These are phyloP conservation scores for Rhabditoides inermis DNA, from an alignment of 2,888 invertebrate species.

Conservation along the genomic window DNA sequence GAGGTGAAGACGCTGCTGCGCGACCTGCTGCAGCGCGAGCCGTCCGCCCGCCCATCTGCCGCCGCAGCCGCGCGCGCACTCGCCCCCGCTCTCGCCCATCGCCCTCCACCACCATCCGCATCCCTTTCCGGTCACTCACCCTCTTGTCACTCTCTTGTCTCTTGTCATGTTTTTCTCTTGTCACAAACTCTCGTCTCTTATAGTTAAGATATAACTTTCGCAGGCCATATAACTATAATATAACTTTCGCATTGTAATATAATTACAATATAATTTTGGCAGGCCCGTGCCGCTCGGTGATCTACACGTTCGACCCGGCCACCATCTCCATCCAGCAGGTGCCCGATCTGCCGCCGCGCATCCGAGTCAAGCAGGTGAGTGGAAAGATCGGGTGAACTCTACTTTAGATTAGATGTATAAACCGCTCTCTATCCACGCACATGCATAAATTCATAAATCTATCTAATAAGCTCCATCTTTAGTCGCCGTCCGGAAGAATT, in stretches of 20 bases:
- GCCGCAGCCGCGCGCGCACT: not conserved
- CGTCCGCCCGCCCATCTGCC: slow-evolving; percentile 63
- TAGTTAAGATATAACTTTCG: no score
- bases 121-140: slow-evolving; percentile 7
- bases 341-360: slow-evolving; percentile 58
- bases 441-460: slow-evolving; percentile 2
- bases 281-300: slow-evolving; percentile 24
- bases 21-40: slow-evolving; percentile 63
- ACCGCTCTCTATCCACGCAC: not conserved
- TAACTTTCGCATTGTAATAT: no score
- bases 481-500: no score
- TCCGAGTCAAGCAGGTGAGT: slow-evolving; percentile 57
- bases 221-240: no score
- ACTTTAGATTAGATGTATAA: no score
- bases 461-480: no score
- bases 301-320: slow-evolving; percentile 41
- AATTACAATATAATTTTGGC: not conserved
- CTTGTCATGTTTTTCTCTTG: no score
- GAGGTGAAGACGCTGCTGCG: slow-evolving; percentile 63
- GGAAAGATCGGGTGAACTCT: no score
- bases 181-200: no score
- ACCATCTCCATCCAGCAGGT: slow-evolving; percentile 23
- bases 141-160: slow-evolving; percentile 15
- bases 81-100: not conserved
- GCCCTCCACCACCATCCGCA: not conserved